Evolutionary conservation across 2,113 vertebrate species (phyloP).

Genomic region (Chaetops frenatus): DNA sequence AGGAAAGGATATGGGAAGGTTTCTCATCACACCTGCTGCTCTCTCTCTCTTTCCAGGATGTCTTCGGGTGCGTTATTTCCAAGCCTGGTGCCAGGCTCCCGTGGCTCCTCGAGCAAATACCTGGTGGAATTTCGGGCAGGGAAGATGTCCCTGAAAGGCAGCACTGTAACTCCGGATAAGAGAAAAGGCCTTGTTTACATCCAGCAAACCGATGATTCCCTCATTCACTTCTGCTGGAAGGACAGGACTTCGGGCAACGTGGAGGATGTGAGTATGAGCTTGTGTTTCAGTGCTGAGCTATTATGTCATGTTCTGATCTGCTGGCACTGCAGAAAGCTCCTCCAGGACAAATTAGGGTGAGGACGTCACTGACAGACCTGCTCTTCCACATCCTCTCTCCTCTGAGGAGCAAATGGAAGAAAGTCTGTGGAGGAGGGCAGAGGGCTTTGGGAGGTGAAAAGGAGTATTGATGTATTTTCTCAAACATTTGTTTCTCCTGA

Average conservation of each 20-base stretch:
- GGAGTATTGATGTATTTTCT: not conserved
- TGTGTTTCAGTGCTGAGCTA: not conserved
- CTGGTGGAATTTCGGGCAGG: conserved; percentile 95
- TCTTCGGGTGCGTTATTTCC: conserved; percentile 93
- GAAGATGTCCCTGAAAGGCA: conserved; percentile 94
- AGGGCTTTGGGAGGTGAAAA: not conserved
- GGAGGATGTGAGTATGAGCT: conserved; percentile 82
- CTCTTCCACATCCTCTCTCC: not conserved
- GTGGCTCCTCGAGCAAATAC: conserved; percentile 92
- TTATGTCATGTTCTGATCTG: not conserved
- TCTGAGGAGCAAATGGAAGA: not conserved
- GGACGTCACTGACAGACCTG: not conserved
- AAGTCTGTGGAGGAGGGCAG: not conserved
- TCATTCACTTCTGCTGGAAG: conserved; percentile 98
- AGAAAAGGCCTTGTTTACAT: conserved; percentile 95
- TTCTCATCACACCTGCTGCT: not conserved
- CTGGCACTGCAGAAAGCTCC: not conserved
- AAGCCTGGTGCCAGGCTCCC: conserved; percentile 92
- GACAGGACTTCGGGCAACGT: conserved; percentile 90
- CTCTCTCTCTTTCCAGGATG: conserved; percentile 70
- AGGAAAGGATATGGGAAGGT: rapidly evolving
- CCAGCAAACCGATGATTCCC: conserved; percentile 95
- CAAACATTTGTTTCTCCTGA: not conserved
- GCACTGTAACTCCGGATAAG: conserved; percentile 94
- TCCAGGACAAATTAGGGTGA: not conserved